Base-by-base conservation (phyloP, 2,797 vertebrate genomes). In the Enteromius argenteus region DNA sequence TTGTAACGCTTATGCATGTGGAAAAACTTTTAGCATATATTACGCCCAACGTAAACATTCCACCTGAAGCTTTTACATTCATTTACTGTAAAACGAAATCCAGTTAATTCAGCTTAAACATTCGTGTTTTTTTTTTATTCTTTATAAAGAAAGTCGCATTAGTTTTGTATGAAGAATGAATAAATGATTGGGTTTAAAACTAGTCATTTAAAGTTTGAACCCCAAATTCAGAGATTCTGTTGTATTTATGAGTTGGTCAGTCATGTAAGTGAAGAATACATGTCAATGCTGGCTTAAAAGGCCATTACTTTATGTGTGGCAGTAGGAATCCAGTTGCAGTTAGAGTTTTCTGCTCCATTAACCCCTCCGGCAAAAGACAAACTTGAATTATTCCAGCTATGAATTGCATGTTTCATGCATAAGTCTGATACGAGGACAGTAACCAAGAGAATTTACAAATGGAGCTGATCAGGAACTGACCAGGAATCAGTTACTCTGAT, bases 401-500 rank as follows among this genome's bases (percentile, higher is more conserved):
- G 49, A 23, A 23, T 37, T 15, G 35, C 53, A 39, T 39, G 73
- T 39, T 76, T 76, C 35, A 17, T 60, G 21, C 2, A 7, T 17
- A 13, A 13, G 17, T 32, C 44, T 74, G 27, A 53, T 14, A 39
- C 15, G 53, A 60, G 35, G 35, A 7, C 17, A 42, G 10, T 15
- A 60, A 76, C 51, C 14, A 1, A 30, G n/a, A 1, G 11, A 49
- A 35, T 49, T 44, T 44, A 44, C n/a, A 42, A 58, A 42, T 9
- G 2, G 30, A 80, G 35, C 14, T 2, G n/a, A 80, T 56, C 37
- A 77, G 74, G 56, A 77, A 60, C 10, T 15, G 73, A 58, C 42
- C 37, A 71, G 74, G 83, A 79, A 72, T 35, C 4, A 9, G 14
- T 82, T 58, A 75, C 44, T 82, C 72, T 80, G 69, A 79, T 86